Conservation (phyloP, 2,888 invertebrate species). For the Dorcus parallelipipedus region DNA sequence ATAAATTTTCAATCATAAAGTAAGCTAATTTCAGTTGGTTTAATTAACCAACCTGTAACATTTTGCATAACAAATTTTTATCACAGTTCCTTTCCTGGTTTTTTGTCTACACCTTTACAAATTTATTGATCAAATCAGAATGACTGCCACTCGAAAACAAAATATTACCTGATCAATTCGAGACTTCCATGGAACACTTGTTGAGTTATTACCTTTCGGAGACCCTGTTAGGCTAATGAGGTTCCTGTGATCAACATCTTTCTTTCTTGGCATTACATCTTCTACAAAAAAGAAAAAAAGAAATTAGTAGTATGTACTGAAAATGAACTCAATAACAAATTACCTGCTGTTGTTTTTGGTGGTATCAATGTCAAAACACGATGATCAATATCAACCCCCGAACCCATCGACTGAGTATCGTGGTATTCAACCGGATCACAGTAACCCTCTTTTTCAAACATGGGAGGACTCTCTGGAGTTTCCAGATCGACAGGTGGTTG, state of each 20-base stretch:
- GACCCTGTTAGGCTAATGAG: slow-evolving; percentile 79
- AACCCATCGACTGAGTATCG: slow-evolving; percentile 47
- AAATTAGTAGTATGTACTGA: background rate
- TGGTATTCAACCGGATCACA: slow-evolving; percentile 60
- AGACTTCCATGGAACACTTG: slow-evolving; percentile 3
- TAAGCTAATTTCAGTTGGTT: no score
- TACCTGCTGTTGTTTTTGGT: slow-evolving; percentile 14
- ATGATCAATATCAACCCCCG: slow-evolving; percentile 57
- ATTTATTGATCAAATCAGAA: no score
- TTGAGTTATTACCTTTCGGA: slow-evolving; percentile 32
- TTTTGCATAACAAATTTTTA: no score
- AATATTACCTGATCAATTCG: slow-evolving; percentile 15
- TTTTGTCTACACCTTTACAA: no score
- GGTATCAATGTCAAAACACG: slow-evolving; percentile 51
- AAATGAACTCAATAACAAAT: background rate
- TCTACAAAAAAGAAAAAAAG: slow-evolving; percentile 19
- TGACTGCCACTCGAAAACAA: background rate
- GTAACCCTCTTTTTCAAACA: slow-evolving; percentile 60
- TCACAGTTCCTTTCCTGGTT: no score
- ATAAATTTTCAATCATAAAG: no score
- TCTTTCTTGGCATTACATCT: slow-evolving; percentile 35
- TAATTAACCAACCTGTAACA: no score
- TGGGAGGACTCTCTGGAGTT: slow-evolving; percentile 66
- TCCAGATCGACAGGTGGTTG: slow-evolving; percentile 46
- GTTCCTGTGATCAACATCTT: slow-evolving; percentile 81